A percentile compares a stretch with the other conserved stretches of the same genome.
These are phyloP conservation scores for Chondrosia reniformis DNA, from an alignment of 37 sponge, comb jelly and placozoan species.

Conservation along the genomic window DNA sequence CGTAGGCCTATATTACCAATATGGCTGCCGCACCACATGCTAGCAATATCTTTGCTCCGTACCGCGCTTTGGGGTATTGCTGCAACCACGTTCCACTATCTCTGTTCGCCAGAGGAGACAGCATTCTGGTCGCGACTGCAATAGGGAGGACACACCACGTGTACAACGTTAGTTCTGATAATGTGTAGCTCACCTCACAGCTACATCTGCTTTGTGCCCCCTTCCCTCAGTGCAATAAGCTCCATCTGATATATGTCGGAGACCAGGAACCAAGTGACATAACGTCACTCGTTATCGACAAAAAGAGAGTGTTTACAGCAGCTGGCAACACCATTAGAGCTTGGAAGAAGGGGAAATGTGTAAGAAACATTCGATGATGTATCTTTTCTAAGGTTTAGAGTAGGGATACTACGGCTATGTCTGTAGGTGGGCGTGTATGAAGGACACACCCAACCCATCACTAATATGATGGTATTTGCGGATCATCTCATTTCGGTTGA, in stretches of 20 bases:
- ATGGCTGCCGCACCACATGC: not conserved
- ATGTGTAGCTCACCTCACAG: not conserved
- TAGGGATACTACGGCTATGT: not conserved
- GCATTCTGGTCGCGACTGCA: constrained; percentile 61
- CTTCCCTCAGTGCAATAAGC: constrained; percentile 66
- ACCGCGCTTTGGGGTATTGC: constrained; percentile 79
- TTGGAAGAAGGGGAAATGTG: constrained; percentile 57
- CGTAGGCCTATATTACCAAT: too few relatives aligned
- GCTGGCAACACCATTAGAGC: constrained; percentile 40
- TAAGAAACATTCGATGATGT: not conserved
- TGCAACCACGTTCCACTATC: constrained; percentile 72
- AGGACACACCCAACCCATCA: constrained; percentile 53
- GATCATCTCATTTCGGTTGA: constrained; percentile 84
- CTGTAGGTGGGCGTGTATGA: constrained; percentile 3
- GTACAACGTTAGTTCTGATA: constrained; percentile 49
- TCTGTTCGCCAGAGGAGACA: constrained; percentile 34
- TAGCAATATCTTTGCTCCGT: constrained; percentile 76
- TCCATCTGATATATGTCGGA: constrained; percentile 64
- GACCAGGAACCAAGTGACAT: constrained; percentile 29
- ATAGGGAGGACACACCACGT: constrained; percentile 73
- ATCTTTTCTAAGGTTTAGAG: not conserved
- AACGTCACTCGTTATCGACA: constrained; percentile 52
- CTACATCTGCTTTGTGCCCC: not conserved
- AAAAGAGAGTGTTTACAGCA: constrained; percentile 38
- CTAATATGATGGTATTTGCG: constrained; percentile 71